Evolutionary conservation across 2,888 invertebrate species (phyloP), one percentile per base, ranked within the genome.

Genomic region (Polyommatus iphigenia): DNA sequence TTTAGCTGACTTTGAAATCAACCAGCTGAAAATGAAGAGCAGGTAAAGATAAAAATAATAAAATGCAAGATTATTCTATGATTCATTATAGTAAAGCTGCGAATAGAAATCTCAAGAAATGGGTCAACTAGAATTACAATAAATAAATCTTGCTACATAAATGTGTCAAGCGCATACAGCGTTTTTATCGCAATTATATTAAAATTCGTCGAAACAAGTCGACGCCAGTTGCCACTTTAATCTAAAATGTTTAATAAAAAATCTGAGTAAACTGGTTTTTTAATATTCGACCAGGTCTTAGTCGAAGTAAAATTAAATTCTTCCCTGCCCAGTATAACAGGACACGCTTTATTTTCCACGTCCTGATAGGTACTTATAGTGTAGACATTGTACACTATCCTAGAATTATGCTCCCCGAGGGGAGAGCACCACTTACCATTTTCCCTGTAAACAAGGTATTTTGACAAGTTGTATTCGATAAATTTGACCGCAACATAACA

Each of bases 341-440:
- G 36, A 24, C 77, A 71, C 32, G 24, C 71, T 77, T 77, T 59
- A 73, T 57, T 75, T 75, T 15, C 77, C 57, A 59, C 59, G 46
- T 77, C 46, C 73, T 77, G 36, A 18, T 36, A 32, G 4, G 32
- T 32, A 54, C 54, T 72, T 77, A 72, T 77, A 57, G 77, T 71
- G 77, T 77, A 73, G 46, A 76, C 18, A 75, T 24, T 24, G 1
- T 24, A 24, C 24, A 46, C 72, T 24, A 24, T 77, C 62, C 50
- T 72, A 78, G 20, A 20, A 73, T 78, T 78, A 81, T 81, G 78
- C 80, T 89, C 89, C 89, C 90, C 89, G 89, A 85, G 76, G 89
- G 88, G 89, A 90, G 89, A 89, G 91, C 91, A 90, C 24, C 89
- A 87, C 90, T 92, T 89, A 89, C 87, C 91, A 89, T 92, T 91